Evolutionary conservation across 2,113 vertebrate genomes (phyloP), one percentile per base, ranked within the genome.

Genomic region (Poeciliopsis occidentalis): DNA sequence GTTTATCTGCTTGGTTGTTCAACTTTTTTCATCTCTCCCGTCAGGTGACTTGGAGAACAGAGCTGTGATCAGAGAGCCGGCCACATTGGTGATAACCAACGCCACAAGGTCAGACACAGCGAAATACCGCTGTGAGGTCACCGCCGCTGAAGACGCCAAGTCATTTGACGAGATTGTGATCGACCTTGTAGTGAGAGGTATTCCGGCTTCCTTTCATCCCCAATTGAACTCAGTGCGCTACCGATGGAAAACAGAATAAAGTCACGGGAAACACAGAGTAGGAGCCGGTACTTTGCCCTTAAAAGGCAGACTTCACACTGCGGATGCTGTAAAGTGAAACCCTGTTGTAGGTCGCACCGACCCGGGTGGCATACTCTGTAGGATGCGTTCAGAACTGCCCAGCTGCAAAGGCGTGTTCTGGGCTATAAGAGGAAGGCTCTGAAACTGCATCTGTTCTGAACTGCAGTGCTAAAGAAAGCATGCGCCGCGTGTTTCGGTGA

Each of bases 101-200:
- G 94, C 96, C 73, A 99, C 96, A 0, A 92, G 98, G 26, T 95
- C 84, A 5, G 98, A 99, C 87, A 96, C 95, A 0, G 98, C 97
- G 4, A 92, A 92, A 0, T 99, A 99, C 54, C 96, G 98, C 78
- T 99, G 98, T 12, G 98, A 99, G 78, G 98, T 99, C 84, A 96
- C 97, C 0, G 97, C 97, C 0, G 91, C 93, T 3, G 84, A 92
- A 0, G 98, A 99, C 81, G 87, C 87, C 1, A 97, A 96, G 82
- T 96, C 94, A 32, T 96, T 98, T 8, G 97, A 97, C 0, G 98
- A 99, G 93, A 95, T 99, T 24, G 89, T 95, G 51, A 97, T 99
- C 75, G 91, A 95, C 68, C 95, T 99, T 1, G 94, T 94, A 0
- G 96, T 99, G 22, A 95, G 96, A 96, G 97, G 98, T 99, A 85